Percentiles rank a stretch among this genome's conserved stretches.
Conservation (phyloP, 2,113 vertebrate genomes). For the Oncorhynchus keta region DNA sequence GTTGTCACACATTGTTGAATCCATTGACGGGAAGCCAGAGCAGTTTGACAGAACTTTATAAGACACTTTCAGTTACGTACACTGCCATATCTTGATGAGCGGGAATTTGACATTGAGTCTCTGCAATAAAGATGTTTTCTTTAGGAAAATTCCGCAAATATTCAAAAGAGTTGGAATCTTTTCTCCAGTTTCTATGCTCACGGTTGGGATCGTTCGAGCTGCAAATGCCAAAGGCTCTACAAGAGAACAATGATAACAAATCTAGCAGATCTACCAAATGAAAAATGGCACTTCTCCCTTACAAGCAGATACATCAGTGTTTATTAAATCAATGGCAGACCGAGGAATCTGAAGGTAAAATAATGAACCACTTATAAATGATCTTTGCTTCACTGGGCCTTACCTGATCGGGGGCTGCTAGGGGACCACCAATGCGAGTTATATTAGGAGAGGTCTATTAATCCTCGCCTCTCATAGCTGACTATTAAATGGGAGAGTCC, state of each 20-base stretch:
- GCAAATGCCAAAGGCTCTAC: slow-evolving; percentile 64
- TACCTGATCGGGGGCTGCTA: slow-evolving; percentile 72
- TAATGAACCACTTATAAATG: slow-evolving; percentile 92
- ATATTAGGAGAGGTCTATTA: slow-evolving; percentile 77
- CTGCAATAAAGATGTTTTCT: slow-evolving; percentile 52
- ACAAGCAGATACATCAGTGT: slow-evolving; percentile 80
- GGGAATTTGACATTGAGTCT: slow-evolving; percentile 27
- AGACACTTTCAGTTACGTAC: slow-evolving; percentile 54
- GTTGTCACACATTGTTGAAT: slow-evolving; percentile 67
- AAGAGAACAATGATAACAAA: slow-evolving; percentile 71
- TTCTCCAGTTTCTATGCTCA: slow-evolving; percentile 8
- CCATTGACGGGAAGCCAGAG: slow-evolving; percentile 62
- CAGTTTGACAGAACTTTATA: slow-evolving; percentile 66
- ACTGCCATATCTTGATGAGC: slow-evolving; percentile 44
- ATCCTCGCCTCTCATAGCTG: slow-evolving; percentile 74
- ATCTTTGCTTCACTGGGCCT: slow-evolving; percentile 82
- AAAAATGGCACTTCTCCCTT: slow-evolving; percentile 71
- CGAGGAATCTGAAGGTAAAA: slow-evolving; percentile 87
- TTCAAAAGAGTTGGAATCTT: slow-evolving; percentile 43
- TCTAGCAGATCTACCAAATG: slow-evolving; percentile 64
- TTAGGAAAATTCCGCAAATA: slow-evolving; percentile 55
- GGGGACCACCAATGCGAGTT: slow-evolving; percentile 68
- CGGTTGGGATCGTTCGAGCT: slow-evolving; percentile 6
- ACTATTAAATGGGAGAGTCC: slow-evolving; percentile 74
- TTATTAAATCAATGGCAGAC: slow-evolving; percentile 86